phyloP scores from a whole-genome alignment of 2,888 invertebrate species.

The Sinopyrophorus schimmeli region DNA sequence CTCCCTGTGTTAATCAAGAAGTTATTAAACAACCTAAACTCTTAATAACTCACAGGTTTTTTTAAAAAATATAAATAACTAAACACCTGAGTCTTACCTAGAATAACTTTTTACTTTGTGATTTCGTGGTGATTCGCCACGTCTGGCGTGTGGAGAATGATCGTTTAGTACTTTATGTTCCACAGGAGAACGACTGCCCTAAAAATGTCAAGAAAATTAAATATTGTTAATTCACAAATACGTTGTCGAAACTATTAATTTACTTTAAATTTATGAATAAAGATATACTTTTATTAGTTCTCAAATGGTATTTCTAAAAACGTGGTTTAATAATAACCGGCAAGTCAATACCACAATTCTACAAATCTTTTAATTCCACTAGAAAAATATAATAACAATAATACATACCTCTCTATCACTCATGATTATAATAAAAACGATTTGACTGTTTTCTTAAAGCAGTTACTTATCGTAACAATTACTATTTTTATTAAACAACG shows the following conservation, averaged over 20 bases:
- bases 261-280: too few species aligned
- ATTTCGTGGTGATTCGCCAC: constrained; percentile 53
- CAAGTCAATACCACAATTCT: constrained; percentile 22
- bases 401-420: constrained; percentile 49
- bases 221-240: constrained; percentile 1
- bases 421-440: too few species aligned
- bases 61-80: not conserved
- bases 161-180: constrained; percentile 47
- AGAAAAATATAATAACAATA: too few species aligned
- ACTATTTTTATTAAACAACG: too few species aligned
- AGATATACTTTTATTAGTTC: too few species aligned
- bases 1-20: constrained; percentile 31
- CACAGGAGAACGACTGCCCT: constrained; percentile 49
- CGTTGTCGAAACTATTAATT: too few species aligned
- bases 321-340: constrained; percentile 14
- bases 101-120: constrained; percentile 54
- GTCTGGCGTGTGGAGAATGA: constrained; percentile 51
- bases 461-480: too few species aligned
- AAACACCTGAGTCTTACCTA: constrained; percentile 43
- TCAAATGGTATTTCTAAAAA: too few species aligned
- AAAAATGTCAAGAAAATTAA: constrained; percentile 31
- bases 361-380: not conserved
- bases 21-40: constrained; percentile 20
- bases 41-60: constrained; percentile 32
- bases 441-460: too few species aligned